Percentiles rank a stretch among this genome's conserved stretches.
Evolutionary conservation across 2,113 vertebrate genomes (phyloP).

Genomic region (Corythoichthys intestinalis): DNA sequence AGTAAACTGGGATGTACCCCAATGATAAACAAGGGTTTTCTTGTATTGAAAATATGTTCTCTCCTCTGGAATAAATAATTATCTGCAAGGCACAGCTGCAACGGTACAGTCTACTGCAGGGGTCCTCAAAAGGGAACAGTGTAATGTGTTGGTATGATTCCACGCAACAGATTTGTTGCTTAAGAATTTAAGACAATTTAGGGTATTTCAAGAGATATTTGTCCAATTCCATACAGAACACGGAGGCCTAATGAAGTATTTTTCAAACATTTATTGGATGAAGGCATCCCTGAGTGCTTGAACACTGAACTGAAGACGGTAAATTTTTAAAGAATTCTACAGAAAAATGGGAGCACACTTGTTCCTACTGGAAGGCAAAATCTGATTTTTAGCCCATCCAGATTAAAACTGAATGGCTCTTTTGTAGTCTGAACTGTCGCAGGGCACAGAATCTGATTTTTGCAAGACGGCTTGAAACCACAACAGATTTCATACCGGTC

Average conservation of each 20-base stretch:
- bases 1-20: slow-evolving; percentile 20
- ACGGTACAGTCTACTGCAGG: background rate
- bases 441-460: too few relatives aligned
- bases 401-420: too few relatives aligned
- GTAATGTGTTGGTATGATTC: background rate
- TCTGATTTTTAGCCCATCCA: too few relatives aligned
- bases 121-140: background rate
- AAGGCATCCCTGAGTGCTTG: background rate
- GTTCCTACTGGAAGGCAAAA: background rate
- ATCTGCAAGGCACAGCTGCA: background rate
- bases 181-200: background rate
- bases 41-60: slow-evolving; percentile 1
- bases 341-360: background rate
- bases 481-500: too few relatives aligned
- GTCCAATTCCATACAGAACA: background rate
- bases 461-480: too few relatives aligned
- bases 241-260: background rate
- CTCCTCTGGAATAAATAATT: background rate
- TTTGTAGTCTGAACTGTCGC: too few relatives aligned
- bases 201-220: background rate
- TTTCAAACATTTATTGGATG: background rate
- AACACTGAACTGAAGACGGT: background rate
- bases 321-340: background rate
- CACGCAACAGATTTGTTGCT: background rate
- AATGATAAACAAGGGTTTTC: slow-evolving; percentile 12